phyloP scores from a whole-genome alignment of 2,888 invertebrate species.

The Xanthorhoe designata region DNA sequence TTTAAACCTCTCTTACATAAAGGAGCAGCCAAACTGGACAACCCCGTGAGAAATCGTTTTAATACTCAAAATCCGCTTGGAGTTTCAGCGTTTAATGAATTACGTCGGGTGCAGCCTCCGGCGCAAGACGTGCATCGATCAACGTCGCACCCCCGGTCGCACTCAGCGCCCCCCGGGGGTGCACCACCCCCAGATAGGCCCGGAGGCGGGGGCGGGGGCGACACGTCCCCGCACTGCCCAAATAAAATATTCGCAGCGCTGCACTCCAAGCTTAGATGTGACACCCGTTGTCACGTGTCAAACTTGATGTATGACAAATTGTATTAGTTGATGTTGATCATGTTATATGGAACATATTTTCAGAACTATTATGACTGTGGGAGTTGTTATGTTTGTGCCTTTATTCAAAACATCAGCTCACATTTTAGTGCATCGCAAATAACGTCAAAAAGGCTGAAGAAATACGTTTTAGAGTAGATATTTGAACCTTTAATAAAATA shows the following conservation, averaged over 20 bases:
- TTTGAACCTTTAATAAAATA: no score
- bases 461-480: no score
- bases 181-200: slow-evolving; percentile 60
- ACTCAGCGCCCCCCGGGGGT: slow-evolving; percentile 46
- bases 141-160: slow-evolving; percentile 77
- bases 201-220: slow-evolving; percentile 69
- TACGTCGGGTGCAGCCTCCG: slow-evolving; percentile 86
- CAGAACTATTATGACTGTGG: no score
- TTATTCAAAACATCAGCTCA: no score
- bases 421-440: no score
- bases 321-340: no score
- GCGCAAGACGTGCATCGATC: slow-evolving; percentile 88
- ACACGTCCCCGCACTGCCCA: slow-evolving; percentile 78
- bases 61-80: slow-evolving; percentile 85
- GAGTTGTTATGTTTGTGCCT: no score
- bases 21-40: slow-evolving; percentile 75
- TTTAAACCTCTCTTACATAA: slow-evolving; percentile 66
- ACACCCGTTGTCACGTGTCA: slow-evolving; percentile 66
- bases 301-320: no score
- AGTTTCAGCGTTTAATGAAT: slow-evolving; percentile 86
- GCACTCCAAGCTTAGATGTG: slow-evolving; percentile 72
- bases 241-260: slow-evolving; percentile 79
- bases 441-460: no score
- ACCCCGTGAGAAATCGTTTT: slow-evolving; percentile 84
- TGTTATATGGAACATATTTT: slow-evolving; percentile 51